phyloP scores from a whole-genome alignment of 2,113 vertebrate species.

The Piaya cayana region DNA sequence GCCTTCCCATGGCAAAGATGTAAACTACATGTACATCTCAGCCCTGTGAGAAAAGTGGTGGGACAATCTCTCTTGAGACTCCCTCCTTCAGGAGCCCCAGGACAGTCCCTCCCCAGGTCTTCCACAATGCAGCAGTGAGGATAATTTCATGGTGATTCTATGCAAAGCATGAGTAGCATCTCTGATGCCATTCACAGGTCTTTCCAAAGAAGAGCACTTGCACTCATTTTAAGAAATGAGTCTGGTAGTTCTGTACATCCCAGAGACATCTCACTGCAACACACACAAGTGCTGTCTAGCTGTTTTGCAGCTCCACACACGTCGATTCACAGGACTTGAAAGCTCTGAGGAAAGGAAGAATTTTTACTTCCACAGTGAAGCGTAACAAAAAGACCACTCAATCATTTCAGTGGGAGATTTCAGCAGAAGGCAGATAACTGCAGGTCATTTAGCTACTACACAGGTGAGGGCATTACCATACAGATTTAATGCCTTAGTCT shows the following conservation, averaged over 20 bases:
- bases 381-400: neutral
- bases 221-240: neutral
- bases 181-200: neutral
- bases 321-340: neutral
- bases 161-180: rapidly evolving
- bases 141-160: neutral
- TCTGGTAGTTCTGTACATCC: neutral
- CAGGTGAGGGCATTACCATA: neutral
- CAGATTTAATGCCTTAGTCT: neutral
- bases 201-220: neutral
- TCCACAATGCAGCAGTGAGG: neutral
- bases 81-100: neutral
- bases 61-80: neutral
- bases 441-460: neutral
- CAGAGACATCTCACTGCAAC: neutral
- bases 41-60: neutral
- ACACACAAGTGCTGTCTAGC: neutral
- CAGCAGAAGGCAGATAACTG: neutral
- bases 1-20: neutral
- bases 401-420: neutral
- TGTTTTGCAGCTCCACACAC: neutral
- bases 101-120: neutral
- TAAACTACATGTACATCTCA: neutral
- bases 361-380: neutral
- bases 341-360: neutral